A percentile compares a stretch with the other conserved stretches of the same genome.
Evolutionary conservation across 2,888 invertebrate species (phyloP).

Genomic region (Calameuta pallipes): DNA sequence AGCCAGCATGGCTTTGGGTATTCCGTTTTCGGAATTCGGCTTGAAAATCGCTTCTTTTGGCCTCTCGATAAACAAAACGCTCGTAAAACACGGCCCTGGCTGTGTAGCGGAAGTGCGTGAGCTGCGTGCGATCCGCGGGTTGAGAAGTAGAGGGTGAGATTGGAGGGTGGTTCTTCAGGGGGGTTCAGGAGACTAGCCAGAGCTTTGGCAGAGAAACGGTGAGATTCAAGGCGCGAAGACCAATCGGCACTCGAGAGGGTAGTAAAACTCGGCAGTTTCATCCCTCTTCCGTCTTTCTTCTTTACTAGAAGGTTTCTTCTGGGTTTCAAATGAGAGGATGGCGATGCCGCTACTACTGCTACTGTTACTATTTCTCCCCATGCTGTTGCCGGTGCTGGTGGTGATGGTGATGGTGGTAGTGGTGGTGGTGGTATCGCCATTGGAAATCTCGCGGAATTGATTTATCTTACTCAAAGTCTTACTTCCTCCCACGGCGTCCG

Average conservation of each 20-base stretch:
- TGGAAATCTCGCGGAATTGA: slow-evolving; percentile 42
- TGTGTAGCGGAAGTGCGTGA: background rate
- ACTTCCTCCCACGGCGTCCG: slow-evolving; percentile 20
- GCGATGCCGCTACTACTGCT: background rate
- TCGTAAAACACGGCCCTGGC: slow-evolving; percentile 10
- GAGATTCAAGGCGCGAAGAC: slow-evolving; percentile 1
- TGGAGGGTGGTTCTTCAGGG: background rate
- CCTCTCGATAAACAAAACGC: slow-evolving; percentile 16
- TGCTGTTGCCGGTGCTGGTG: slow-evolving; percentile 1
- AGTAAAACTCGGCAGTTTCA: slow-evolving; percentile 26
- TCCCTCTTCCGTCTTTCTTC: slow-evolving; percentile 8
- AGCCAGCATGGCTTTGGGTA: background rate
- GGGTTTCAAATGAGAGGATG: background rate
- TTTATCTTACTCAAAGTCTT: slow-evolving; percentile 41
- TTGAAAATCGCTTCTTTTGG: background rate
- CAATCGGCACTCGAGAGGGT: slow-evolving; percentile 9
- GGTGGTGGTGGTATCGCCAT: slow-evolving; percentile 34
- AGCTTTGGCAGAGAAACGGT: background rate
- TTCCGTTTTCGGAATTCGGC: background rate
- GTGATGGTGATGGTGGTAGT: slow-evolving; percentile 23
- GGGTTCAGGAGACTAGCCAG: background rate
- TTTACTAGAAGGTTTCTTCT: background rate
- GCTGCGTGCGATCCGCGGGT: background rate
- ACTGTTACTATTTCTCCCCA: background rate
- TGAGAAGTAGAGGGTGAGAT: background rate